Evolutionary conservation across 1,140 invertebrate genomes (phyloP).

Genomic region (Oscheius sp.): DNA sequence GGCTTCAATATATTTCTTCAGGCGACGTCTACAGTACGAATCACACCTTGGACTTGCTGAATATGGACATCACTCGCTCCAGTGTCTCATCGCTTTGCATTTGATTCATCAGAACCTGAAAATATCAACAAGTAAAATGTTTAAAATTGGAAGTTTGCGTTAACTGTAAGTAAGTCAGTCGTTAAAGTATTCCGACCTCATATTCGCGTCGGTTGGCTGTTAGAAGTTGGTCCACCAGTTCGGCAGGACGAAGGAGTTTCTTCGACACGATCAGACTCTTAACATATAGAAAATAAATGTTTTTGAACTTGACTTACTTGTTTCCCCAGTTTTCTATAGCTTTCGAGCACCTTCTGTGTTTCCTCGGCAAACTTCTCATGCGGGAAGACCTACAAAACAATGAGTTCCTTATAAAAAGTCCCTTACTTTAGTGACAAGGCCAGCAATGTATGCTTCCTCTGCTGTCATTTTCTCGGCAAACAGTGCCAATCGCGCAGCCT

Average conservation of each 20-base stretch:
- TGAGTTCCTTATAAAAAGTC: not conserved
- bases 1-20: too few species aligned
- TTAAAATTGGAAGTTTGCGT: not conserved
- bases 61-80: constrained; percentile 10
- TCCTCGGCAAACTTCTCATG: constrained; percentile 17
- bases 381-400: constrained; percentile 15
- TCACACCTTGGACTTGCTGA: constrained; percentile 7
- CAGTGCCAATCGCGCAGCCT: constrained; percentile 16
- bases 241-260: constrained; percentile 7
- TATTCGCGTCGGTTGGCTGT: constrained; percentile 23
- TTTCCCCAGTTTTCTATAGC: not conserved
- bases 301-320: not conserved
- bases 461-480: constrained; percentile 25
- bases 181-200: not conserved
- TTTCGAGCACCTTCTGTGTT: constrained; percentile 3
- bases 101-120: not conserved
- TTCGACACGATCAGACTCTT: constrained; percentile 16
- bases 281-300: not conserved
- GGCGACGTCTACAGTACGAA: too few species aligned
- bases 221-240: constrained; percentile 2
- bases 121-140: not conserved
- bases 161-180: not conserved
- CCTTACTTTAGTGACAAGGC: constrained; percentile 23
- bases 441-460: constrained; percentile 16
- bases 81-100: not conserved